Evolutionary conservation across 2,113 vertebrate species (phyloP).

Genomic region (Apodemus speciosus): DNA sequence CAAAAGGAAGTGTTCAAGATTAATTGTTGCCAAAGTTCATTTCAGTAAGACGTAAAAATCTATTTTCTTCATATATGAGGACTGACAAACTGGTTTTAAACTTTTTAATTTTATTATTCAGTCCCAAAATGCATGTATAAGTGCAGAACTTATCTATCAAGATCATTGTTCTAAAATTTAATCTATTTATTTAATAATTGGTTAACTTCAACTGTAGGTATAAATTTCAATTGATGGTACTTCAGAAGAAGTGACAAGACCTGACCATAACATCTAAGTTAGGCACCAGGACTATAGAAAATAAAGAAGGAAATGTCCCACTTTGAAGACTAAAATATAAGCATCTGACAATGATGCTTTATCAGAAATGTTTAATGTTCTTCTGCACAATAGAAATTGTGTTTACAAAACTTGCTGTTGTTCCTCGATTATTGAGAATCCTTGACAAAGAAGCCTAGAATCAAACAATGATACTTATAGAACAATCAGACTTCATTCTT

Average conservation of each 20-base stretch:
- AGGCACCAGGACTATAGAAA: background rate
- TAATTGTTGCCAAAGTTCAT: background rate
- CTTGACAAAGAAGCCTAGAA: background rate
- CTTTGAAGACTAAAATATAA: background rate
- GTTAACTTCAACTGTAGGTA: background rate
- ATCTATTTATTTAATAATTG: background rate
- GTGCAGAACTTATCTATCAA: background rate
- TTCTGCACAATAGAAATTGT: background rate
- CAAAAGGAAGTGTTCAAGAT: background rate
- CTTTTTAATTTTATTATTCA: background rate
- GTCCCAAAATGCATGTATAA: background rate
- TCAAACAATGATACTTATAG: background rate
- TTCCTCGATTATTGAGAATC: background rate
- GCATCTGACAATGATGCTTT: background rate
- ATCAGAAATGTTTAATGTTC: background rate
- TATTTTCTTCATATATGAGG: background rate
- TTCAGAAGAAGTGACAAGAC: background rate
- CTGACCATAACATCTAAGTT: background rate
- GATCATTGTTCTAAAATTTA: background rate
- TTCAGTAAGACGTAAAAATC: background rate
- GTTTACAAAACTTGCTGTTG: background rate
- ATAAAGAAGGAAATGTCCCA: background rate
- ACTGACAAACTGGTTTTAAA: background rate
- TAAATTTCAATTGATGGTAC: background rate
- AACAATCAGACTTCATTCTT: fast-evolving